A percentile compares a stretch with the other conserved stretches of the same genome.
These are phyloP conservation scores for Chrysocyon brachyurus DNA, from an alignment of 2,797 vertebrate genomes.

Conservation along the genomic window DNA sequence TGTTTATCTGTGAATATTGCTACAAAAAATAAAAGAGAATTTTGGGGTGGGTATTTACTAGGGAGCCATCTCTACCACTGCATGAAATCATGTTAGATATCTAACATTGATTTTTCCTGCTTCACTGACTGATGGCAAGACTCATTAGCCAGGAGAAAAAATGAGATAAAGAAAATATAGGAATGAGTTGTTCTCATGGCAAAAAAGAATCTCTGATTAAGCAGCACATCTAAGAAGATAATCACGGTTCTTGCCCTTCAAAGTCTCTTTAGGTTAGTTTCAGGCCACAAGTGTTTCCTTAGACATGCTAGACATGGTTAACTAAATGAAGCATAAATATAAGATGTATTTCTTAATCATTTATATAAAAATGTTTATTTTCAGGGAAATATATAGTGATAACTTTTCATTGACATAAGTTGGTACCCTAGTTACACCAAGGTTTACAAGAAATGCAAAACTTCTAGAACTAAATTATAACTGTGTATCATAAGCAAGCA, in stretches of 20 bases:
- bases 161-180: neutral
- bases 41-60: neutral
- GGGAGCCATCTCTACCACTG: neutral
- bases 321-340: neutral
- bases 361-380: conserved; percentile 25
- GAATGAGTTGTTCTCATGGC: neutral
- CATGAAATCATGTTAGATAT: neutral
- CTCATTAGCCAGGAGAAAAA: neutral
- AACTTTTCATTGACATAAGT: conserved; percentile 5
- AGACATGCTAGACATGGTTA: neutral
- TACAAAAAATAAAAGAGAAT: neutral
- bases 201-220: neutral
- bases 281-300: neutral
- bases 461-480: neutral
- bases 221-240: neutral
- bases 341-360: neutral
- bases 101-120: neutral
- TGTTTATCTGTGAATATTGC: neutral
- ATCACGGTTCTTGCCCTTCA: neutral
- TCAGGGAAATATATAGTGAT: neutral
- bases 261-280: neutral
- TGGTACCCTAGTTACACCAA: neutral
- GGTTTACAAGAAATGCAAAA: neutral
- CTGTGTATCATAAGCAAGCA: neutral
- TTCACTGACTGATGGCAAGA: neutral